Percentiles rank a stretch among this genome's conserved stretches.
Conservation (phyloP, 2,113 vertebrate species). For the Chaetorhynchus papuensis region DNA sequence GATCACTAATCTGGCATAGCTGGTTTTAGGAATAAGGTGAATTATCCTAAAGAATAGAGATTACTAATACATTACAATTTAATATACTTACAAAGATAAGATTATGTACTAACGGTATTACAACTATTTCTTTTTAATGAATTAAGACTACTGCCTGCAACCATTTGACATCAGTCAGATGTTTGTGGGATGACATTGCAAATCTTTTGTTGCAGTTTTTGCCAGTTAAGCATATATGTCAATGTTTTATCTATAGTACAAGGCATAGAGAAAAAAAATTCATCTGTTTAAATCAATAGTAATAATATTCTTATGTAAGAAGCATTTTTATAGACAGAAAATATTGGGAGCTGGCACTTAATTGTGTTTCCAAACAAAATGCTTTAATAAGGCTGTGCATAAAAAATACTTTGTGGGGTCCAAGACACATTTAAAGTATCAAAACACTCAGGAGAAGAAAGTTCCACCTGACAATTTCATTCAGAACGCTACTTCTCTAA, state of each 20-base stretch:
- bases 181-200: background rate
- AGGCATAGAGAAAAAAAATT: background rate
- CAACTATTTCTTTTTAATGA: background rate
- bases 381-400: background rate
- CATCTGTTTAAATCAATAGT: background rate
- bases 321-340: background rate
- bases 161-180: background rate
- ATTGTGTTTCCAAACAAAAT: background rate
- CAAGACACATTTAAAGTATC: background rate
- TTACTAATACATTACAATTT: background rate
- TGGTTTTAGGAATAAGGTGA: background rate
- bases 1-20: background rate
- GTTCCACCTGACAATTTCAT: background rate
- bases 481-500: background rate
- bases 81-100: background rate
- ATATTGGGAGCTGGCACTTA: background rate
- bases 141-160: background rate
- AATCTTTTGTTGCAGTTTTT: background rate
- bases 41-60: background rate
- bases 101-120: background rate
- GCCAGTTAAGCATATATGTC: background rate
- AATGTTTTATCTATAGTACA: background rate
- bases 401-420: background rate
- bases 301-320: background rate
- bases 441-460: background rate